Conservation (phyloP, 64 coral and sea anemone species). For the Montipora efflorescens region DNA sequence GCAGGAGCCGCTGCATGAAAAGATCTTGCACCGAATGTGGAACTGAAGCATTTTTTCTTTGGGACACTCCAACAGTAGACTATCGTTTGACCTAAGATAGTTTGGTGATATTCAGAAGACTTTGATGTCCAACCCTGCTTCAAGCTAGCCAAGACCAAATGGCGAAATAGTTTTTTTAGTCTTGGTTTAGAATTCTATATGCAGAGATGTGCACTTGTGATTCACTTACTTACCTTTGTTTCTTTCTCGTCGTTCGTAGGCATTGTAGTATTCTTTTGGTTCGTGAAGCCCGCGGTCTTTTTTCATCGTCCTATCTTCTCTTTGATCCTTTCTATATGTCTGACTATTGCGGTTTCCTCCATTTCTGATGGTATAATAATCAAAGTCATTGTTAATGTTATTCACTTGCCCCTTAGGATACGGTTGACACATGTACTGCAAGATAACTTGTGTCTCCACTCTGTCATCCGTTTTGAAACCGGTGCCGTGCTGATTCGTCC, state of each 20-base stretch:
- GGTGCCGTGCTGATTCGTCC: slow-evolving; percentile 39
- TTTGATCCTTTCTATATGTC: neutral
- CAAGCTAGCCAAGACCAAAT: too few species aligned
- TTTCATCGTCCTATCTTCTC: neutral
- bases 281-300: slow-evolving; percentile 36
- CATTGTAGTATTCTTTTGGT: neutral
- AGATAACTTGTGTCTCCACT: slow-evolving; percentile 46
- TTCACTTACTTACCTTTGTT: slow-evolving; percentile 21
- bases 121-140: too few species aligned
- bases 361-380: slow-evolving; percentile 28
- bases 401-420: neutral
- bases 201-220: too few species aligned
- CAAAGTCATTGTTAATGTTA: slow-evolving; percentile 5
- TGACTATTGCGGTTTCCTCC: neutral
- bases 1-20: too few species aligned
- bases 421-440: slow-evolving; percentile 42
- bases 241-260: neutral
- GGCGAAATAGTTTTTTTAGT: too few species aligned
- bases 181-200: too few species aligned
- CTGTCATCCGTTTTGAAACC: neutral
- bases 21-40: too few species aligned
- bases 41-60: too few species aligned
- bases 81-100: too few species aligned
- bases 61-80: too few species aligned
- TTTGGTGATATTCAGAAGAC: too few species aligned